A percentile compares a stretch with the other conserved stretches of the same genome.
Evolutionary conservation across 2,797 vertebrate species (phyloP).

Genomic region (Leptoclinus maculatus): DNA sequence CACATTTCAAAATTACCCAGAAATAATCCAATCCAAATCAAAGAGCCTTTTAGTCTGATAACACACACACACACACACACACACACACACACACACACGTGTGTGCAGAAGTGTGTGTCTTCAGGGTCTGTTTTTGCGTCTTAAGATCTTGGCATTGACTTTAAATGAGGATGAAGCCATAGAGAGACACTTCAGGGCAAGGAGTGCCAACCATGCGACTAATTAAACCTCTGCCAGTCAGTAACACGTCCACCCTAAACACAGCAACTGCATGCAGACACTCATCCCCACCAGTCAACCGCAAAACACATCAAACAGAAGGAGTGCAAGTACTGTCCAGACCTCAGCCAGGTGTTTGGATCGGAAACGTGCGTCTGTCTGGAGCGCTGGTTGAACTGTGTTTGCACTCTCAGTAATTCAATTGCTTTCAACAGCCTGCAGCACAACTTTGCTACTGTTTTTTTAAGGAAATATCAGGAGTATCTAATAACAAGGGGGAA

Average conservation of each 20-base stretch:
- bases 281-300: conserved; percentile 39
- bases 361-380: conserved; percentile 18
- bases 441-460: neutral
- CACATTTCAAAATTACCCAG: conserved; percentile 62
- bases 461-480: neutral
- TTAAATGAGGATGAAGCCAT: conserved; percentile 43
- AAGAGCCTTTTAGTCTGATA: conserved; percentile 24
- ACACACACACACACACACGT: conserved; percentile 19
- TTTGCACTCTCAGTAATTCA: neutral
- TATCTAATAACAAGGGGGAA: neutral
- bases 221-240: conserved; percentile 61
- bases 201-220: conserved; percentile 53
- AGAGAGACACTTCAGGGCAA: conserved; percentile 58
- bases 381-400: conserved; percentile 9
- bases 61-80: conserved; percentile 17
- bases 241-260: conserved; percentile 25
- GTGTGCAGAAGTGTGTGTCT: conserved; percentile 44
- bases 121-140: conserved; percentile 57
- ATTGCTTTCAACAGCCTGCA: conserved; percentile 2
- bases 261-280: conserved; percentile 35
- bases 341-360: conserved; percentile 39
- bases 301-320: conserved; percentile 44
- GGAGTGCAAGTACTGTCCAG: conserved; percentile 10
- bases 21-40: conserved; percentile 46
- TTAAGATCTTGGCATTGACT: conserved; percentile 57